Evolutionary conservation across 2,888 invertebrate species (phyloP).

Genomic region (Tethea ocularis): DNA sequence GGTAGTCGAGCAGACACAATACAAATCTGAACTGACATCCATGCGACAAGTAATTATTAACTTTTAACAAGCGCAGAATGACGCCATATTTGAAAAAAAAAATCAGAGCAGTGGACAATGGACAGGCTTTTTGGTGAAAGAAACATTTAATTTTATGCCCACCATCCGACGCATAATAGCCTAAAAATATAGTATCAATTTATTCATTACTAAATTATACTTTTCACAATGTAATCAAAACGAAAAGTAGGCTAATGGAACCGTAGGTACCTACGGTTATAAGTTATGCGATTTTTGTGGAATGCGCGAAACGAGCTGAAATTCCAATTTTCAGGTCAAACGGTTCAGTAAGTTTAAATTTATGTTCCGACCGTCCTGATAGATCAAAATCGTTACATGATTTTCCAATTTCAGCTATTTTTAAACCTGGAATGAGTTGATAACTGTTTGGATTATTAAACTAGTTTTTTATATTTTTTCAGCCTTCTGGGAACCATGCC

Average conservation of each 20-base stretch:
- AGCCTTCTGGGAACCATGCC: no score
- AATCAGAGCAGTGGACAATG: no score
- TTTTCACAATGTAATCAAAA: not conserved
- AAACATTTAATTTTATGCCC: no score
- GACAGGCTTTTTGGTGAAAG: no score
- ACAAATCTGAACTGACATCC: not conserved
- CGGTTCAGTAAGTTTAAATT: not conserved
- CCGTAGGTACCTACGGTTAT: not conserved
- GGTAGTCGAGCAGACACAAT: not conserved
- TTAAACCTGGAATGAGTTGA: not conserved
- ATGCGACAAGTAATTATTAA: not conserved
- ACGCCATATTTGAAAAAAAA: not conserved
- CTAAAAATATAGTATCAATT: no score
- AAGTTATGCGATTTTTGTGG: not conserved
- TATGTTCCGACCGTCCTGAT: not conserved
- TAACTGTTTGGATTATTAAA: not conserved
- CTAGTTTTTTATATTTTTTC: no score
- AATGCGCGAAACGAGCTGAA: not conserved
- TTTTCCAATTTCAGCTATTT: not conserved
- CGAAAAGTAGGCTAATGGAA: not conserved
- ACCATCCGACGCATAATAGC: no score
- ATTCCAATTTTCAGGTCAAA: constrained; percentile 4
- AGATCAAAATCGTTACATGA: not conserved
- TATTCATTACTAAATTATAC: no score
- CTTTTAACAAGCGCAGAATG: not conserved